Conservation (phyloP, 2,113 vertebrate genomes). For the Verasper variegatus region DNA sequence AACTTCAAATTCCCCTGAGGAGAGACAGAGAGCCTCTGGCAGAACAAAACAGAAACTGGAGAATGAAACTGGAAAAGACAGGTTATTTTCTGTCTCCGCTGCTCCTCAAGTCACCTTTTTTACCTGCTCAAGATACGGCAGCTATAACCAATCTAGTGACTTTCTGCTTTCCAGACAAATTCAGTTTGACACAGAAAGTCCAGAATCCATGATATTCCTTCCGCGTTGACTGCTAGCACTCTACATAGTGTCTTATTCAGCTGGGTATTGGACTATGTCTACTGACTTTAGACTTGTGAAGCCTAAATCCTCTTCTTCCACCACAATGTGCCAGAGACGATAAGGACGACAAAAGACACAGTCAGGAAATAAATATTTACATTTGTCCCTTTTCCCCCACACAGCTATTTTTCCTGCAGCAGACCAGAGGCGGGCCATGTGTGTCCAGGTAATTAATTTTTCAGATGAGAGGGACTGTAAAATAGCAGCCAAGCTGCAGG, state of each 20-base stretch:
- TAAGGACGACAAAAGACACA: slow-evolving; percentile 29
- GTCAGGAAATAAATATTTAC: slow-evolving; percentile 31
- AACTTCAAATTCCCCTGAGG: slow-evolving; percentile 43
- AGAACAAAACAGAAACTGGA: slow-evolving; percentile 47
- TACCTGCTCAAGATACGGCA: slow-evolving; percentile 23
- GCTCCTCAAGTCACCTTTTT: slow-evolving; percentile 25
- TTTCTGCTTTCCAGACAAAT: slow-evolving; percentile 37
- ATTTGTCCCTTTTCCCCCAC: slow-evolving; percentile 19
- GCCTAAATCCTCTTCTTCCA: slow-evolving; percentile 35
- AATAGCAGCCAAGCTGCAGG: slow-evolving; percentile 5
- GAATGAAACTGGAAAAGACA: slow-evolving; percentile 22
- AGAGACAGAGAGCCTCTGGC: slow-evolving; percentile 50
- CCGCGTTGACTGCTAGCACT: slow-evolving; percentile 9
- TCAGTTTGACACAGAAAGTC: slow-evolving; percentile 11
- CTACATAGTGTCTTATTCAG: slow-evolving; percentile 16
- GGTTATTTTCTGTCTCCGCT: slow-evolving; percentile 48
- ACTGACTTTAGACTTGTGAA: slow-evolving; percentile 29
- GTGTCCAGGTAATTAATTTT: slow-evolving; percentile 39
- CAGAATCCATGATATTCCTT: slow-evolving; percentile 17
- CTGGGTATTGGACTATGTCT: slow-evolving; percentile 21
- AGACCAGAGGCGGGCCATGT: background rate
- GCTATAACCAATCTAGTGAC: slow-evolving; percentile 16
- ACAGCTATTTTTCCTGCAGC: slow-evolving; percentile 15
- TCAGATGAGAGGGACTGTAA: slow-evolving; percentile 14
- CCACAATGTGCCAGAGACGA: slow-evolving; percentile 34